Percentiles rank a stretch among this genome's conserved stretches.
phyloP scores from a whole-genome alignment of 2,113 vertebrate species.

The Lepisosteus oculatus region DNA sequence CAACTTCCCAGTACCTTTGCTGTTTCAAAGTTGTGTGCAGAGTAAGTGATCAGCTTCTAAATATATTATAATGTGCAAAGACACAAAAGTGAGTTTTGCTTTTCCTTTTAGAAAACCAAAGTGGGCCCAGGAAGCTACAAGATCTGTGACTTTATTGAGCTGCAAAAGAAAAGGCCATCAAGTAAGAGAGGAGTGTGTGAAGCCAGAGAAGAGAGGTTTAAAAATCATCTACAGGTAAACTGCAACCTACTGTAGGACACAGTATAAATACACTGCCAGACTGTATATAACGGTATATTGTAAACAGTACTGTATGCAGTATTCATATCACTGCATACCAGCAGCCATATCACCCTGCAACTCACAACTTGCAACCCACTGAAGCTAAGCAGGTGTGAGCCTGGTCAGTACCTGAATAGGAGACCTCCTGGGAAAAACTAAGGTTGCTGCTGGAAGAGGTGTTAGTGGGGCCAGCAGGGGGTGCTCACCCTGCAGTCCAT shows the following conservation, averaged over 20 bases:
- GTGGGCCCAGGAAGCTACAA: constrained; percentile 62
- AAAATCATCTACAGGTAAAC: constrained; percentile 39
- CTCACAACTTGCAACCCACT: too few species aligned
- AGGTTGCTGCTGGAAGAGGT: too few species aligned
- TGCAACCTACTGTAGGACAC: background rate
- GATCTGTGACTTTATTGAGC: constrained; percentile 54
- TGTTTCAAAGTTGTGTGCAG: background rate
- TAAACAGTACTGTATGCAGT: too few species aligned
- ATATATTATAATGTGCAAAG: background rate
- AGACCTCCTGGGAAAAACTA: too few species aligned
- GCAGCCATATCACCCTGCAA: too few species aligned
- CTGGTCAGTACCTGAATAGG: too few species aligned
- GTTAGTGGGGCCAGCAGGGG: too few species aligned
- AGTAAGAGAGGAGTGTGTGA: constrained; percentile 58
- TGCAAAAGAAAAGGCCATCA: constrained; percentile 42
- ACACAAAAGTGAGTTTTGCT: background rate
- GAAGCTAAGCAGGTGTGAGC: too few species aligned
- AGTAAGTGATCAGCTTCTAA: background rate
- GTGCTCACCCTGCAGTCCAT: too few species aligned
- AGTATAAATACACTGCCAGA: background rate
- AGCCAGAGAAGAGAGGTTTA: constrained; percentile 55
- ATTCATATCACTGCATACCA: too few species aligned
- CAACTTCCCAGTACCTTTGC: background rate
- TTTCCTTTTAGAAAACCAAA: constrained; percentile 42
- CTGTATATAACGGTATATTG: too few species aligned